phyloP scores from a whole-genome alignment of 2,113 vertebrate species.

The Mixornis gularis region DNA sequence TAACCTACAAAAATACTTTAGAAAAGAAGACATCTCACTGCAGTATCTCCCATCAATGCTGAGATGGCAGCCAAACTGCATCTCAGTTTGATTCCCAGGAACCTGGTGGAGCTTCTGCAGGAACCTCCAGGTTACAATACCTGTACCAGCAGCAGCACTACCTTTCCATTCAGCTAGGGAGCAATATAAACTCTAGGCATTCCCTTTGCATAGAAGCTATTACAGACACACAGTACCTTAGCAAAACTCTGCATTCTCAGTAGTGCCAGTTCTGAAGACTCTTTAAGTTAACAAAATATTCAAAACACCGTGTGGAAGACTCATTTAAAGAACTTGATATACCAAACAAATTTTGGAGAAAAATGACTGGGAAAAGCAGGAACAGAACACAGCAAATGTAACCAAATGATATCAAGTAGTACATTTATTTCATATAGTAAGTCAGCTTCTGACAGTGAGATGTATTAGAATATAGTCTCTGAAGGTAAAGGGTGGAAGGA shows the following conservation, averaged over 20 bases:
- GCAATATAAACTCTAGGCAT: background rate
- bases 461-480: slow-evolving; percentile 56
- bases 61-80: slow-evolving; percentile 74
- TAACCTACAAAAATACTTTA: slow-evolving; percentile 63
- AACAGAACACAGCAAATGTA: slow-evolving; percentile 21
- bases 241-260: background rate
- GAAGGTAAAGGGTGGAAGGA: slow-evolving; percentile 28
- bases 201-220: background rate
- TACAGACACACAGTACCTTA: background rate
- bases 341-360: background rate
- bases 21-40: slow-evolving; percentile 77
- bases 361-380: background rate
- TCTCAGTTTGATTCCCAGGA: slow-evolving; percentile 67
- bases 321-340: background rate
- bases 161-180: background rate
- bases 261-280: background rate
- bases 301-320: background rate
- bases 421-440: slow-evolving; percentile 57
- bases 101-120: slow-evolving; percentile 44
- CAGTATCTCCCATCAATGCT: slow-evolving; percentile 75
- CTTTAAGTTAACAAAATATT: background rate
- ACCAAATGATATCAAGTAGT: slow-evolving; percentile 48
- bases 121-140: background rate
- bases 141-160: background rate
- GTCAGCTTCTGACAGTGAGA: slow-evolving; percentile 54